Percentiles rank a stretch among this genome's conserved stretches.
phyloP scores from a whole-genome alignment of 2,797 vertebrate species.

The Gallinago solitaria region DNA sequence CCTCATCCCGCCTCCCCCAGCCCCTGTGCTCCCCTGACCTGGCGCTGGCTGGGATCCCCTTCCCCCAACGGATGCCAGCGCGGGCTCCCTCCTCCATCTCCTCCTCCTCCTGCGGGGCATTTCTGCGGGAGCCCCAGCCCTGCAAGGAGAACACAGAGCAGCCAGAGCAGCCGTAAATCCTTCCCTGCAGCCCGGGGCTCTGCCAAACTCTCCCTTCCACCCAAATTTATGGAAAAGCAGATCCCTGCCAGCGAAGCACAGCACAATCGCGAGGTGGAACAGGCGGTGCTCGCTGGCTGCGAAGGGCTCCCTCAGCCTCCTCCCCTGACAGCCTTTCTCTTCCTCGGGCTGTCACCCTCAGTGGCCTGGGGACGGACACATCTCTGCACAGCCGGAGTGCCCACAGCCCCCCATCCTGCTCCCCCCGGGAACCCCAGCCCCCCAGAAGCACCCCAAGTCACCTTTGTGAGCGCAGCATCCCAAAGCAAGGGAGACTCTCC shows the following conservation, averaged over 20 bases:
- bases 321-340: background rate
- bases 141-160: constrained; percentile 34
- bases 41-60: background rate
- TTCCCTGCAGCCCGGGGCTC: constrained; percentile 46
- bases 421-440: rapidly evolving
- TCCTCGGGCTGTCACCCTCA: background rate
- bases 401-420: rapidly evolving
- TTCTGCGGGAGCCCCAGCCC: constrained; percentile 33
- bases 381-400: background rate
- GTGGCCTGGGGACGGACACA: background rate
- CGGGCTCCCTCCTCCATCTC: background rate
- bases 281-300: background rate
- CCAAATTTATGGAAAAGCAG: constrained; percentile 66
- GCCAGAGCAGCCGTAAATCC: constrained; percentile 55
- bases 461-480: rapidly evolving
- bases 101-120: background rate
- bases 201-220: constrained; percentile 62
- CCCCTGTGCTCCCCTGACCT: background rate
- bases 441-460: background rate
- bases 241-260: constrained; percentile 41
- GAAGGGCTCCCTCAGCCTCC: background rate
- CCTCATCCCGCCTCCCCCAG: background rate
- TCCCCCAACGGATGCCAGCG: background rate
- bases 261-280: background rate
- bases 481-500: background rate